phyloP scores from a whole-genome alignment of 2,113 vertebrate genomes.

The Lipotes vexillifer region DNA sequence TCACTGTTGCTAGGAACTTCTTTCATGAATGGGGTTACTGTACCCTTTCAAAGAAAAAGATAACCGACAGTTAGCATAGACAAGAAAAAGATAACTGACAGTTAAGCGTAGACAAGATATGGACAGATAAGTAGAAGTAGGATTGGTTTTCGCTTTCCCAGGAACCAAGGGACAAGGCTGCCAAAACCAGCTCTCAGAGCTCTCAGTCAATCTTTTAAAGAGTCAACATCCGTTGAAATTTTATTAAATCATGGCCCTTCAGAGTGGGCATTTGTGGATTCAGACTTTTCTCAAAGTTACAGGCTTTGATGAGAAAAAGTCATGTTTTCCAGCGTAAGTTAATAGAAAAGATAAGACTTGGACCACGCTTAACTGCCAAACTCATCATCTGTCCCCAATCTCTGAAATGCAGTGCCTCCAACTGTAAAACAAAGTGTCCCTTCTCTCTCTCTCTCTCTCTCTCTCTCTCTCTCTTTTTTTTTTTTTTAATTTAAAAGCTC shows the following conservation, averaged over 20 bases:
- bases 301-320: neutral
- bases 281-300: neutral
- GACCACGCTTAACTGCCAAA: neutral
- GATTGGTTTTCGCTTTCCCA: neutral
- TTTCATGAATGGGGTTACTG: neutral
- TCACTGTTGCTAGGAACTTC: neutral
- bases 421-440: neutral
- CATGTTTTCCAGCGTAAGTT: neutral
- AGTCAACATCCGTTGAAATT: neutral
- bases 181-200: neutral
- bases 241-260: neutral
- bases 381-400: neutral
- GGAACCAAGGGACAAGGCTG: neutral
- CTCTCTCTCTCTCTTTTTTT: too few relatives aligned
- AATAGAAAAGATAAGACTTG: neutral
- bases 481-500: neutral
- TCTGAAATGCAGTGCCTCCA: neutral
- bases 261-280: neutral
- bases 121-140: neutral
- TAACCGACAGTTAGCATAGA: conserved; percentile 28
- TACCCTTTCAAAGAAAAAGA: conserved; percentile 30
- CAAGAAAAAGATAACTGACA: conserved; percentile 42
- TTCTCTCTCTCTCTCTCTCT: neutral
- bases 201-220: neutral
- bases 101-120: neutral